Evolutionary conservation across 2,113 vertebrate genomes (phyloP), one percentile per base, ranked within the genome.

Genomic region (Oenanthe melanoleuca): DNA sequence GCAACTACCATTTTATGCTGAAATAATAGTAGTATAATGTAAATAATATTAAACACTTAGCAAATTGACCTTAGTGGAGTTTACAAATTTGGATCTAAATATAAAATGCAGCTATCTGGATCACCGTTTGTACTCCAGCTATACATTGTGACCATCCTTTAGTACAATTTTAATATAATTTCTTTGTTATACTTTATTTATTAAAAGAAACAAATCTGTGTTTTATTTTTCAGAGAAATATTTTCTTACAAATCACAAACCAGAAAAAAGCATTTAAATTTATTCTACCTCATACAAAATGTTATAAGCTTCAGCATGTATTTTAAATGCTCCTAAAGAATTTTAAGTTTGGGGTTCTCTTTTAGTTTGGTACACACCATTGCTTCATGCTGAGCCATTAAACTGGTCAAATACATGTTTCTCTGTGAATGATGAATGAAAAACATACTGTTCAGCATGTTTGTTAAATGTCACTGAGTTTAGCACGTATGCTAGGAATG

Each of bases 381-480:
- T 88, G 38, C 64, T 66, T 95, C 86, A 86, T n/a, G 19, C 57
- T 88, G 34, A 94, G 60, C 25, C 73, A 80, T 79, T 93, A 84
- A 94, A 89, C 20, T 50, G 29, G 12, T 88, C 81, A 86, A 94
- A 88, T 69, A 71, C 19, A 63, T 44, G 33, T 40, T 67, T 63
- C 47, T 89, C 70, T 79, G 26, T 47, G 71, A 81, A 77, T 75
- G 45, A 94, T 16, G 56, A 92, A 92, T 63, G 18, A 83, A 93
- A 95, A 97, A 40, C 88, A 92, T 31, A 47, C 12, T 81, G 23
- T 90, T 93, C 60, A 59, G 52, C 52, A 74, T 53, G 50, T 47
- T 80, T 60, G 53, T 85, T 82, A 85, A 66, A 94, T 72, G 67
- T 88, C 92, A 92, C 21, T 94, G 47, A 93, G 95, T 94, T 95